Percentiles rank a stretch among this genome's conserved stretches.
Conservation (phyloP, 2,113 vertebrate genomes). For the Centropus unirufus region DNA sequence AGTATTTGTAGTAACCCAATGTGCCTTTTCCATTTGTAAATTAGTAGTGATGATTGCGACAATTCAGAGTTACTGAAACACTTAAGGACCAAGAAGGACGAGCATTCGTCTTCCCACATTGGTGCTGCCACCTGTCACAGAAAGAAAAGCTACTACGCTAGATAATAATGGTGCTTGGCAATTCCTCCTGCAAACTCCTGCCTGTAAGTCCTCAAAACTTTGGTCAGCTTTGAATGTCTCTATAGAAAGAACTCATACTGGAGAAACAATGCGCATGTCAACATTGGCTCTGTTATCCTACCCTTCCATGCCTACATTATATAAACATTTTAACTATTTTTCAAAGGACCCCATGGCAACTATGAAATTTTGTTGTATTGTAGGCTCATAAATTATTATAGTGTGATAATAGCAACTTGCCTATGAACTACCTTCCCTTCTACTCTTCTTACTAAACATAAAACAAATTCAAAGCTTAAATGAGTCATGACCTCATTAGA, state of each 20-base stretch:
- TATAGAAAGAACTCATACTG: background rate
- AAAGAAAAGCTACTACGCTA: background rate
- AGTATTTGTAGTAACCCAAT: fast-evolving
- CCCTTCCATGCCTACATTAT: background rate
- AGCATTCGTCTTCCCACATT: background rate
- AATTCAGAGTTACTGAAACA: background rate
- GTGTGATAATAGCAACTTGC: background rate
- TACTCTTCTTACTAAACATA: background rate
- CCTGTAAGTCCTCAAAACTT: background rate
- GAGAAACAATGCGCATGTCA: background rate
- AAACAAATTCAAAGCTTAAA: background rate
- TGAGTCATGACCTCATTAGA: fast-evolving
- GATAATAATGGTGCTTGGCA: background rate
- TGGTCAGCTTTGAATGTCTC: background rate
- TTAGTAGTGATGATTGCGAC: background rate
- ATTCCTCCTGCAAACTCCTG: background rate
- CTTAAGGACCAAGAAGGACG: background rate
- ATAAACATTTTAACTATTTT: background rate
- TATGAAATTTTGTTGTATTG: background rate
- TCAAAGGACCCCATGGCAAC: background rate
- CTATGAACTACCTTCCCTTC: background rate
- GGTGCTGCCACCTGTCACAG: background rate
- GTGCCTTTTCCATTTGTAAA: background rate
- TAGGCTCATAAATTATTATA: background rate
- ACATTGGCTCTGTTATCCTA: background rate